Percentiles rank a stretch among this genome's conserved stretches.
Evolutionary conservation across 35 echinoderm and acorn worm genomes (phyloP).

Genomic region (Ophiothrix spiculata): DNA sequence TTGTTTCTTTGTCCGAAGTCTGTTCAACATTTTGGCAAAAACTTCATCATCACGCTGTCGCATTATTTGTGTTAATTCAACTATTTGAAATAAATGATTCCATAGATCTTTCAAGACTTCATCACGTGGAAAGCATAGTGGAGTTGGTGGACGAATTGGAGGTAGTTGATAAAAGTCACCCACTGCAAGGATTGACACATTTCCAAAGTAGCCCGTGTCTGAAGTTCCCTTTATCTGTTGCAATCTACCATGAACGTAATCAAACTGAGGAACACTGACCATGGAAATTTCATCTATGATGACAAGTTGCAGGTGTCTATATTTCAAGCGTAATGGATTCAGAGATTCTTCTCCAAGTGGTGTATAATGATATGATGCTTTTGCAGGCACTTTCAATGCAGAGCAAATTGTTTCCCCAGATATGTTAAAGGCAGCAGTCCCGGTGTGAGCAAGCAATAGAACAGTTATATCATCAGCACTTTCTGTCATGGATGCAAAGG

Average conservation of each 20-base stretch:
- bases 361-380: conserved; percentile 38
- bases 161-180: conserved; percentile 59
- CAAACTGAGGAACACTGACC: conserved; percentile 34
- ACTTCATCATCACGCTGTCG: conserved; percentile 38
- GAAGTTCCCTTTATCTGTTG: conserved; percentile 48
- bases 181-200: conserved; percentile 54
- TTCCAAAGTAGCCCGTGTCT: conserved; percentile 41
- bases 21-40: conserved; percentile 40
- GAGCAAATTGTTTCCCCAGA: conserved; percentile 49
- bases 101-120: neutral
- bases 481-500: conserved; percentile 30
- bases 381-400: conserved; percentile 47
- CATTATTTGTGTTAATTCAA: conserved; percentile 55
- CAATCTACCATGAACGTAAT: conserved; percentile 57
- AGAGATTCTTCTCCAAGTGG: conserved; percentile 65
- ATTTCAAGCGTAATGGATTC: conserved; percentile 36
- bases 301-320: conserved; percentile 48
- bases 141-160: conserved; percentile 20
- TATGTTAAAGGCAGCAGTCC: conserved; percentile 67
- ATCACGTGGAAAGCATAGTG: neutral
- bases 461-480: conserved; percentile 44
- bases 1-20: neutral
- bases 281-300: conserved; percentile 91
- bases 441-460: conserved; percentile 44
- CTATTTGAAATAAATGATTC: conserved; percentile 29